Conservation (phyloP, 2,797 vertebrate species). For the Megaceryle alcyon region DNA sequence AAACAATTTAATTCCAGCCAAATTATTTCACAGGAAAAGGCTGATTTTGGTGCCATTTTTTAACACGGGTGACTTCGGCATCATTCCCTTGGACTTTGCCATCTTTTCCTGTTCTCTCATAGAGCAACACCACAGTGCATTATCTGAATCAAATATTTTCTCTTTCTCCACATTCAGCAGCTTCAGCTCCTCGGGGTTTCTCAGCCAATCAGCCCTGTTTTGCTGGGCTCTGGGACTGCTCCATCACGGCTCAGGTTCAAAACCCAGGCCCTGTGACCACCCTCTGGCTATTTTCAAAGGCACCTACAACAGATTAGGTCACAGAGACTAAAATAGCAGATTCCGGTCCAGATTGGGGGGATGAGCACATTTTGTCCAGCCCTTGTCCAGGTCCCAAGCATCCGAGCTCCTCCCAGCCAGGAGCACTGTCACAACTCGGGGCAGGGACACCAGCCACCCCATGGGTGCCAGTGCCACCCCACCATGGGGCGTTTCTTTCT, state of each 20-base stretch:
- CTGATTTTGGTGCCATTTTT: background rate
- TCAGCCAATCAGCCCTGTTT: background rate
- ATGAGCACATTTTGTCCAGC: slow-evolving; percentile 39
- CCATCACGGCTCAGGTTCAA: accelerated
- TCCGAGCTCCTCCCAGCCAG: accelerated
- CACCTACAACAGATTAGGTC: slow-evolving; percentile 43
- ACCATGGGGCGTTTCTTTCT: accelerated
- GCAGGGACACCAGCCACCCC: background rate
- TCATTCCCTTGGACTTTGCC: background rate
- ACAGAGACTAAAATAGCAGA: slow-evolving; percentile 41
- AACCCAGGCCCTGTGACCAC: background rate
- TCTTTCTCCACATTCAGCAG: background rate
- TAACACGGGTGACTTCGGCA: background rate
- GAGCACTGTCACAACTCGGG: background rate
- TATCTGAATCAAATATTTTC: background rate
- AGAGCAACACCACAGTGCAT: accelerated
- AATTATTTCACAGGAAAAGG: slow-evolving; percentile 21
- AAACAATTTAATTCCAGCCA: background rate
- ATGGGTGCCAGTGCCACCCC: accelerated
- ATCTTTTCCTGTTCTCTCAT: background rate
- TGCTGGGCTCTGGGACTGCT: background rate
- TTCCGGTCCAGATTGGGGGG: background rate
- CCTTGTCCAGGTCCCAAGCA: background rate
- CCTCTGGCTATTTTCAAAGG: background rate
- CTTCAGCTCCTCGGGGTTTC: background rate